Conservation (phyloP, 64 coral and sea anemone species). For the Stylophora pistillata region DNA sequence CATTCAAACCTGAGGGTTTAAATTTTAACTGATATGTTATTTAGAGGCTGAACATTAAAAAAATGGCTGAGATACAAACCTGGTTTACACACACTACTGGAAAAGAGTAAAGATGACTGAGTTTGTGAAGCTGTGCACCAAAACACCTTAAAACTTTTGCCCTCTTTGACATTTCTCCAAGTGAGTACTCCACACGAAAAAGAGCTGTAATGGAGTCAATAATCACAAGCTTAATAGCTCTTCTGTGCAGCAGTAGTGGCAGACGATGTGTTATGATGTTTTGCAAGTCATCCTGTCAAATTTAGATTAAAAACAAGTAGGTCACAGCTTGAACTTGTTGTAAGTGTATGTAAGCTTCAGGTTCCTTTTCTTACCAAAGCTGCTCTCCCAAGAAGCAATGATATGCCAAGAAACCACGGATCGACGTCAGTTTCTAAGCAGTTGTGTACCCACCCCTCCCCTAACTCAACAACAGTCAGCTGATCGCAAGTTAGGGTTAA, state of each 20-base stretch:
- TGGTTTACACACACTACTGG: conserved; percentile 93
- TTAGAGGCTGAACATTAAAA: no score
- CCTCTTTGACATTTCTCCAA: conserved; percentile 70
- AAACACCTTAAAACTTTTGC: conserved; percentile 81
- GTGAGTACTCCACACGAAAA: conserved; percentile 86
- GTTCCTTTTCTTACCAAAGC: no score
- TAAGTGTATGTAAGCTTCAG: no score
- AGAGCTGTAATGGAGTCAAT: conserved; percentile 93
- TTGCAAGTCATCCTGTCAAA: conserved; percentile 70
- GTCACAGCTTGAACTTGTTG: not conserved
- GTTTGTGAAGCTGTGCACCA: conserved; percentile 79
- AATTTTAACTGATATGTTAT: no score
- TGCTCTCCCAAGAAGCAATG: not conserved
- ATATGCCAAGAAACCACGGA: no score
- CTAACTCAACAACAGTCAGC: no score
- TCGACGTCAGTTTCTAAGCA: not conserved
- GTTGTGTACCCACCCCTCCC: no score
- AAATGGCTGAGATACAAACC: conserved; percentile 47
- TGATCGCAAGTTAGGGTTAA: no score
- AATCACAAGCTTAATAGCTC: conserved; percentile 76
- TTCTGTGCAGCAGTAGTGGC: conserved; percentile 72
- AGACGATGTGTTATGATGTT: conserved; percentile 77
- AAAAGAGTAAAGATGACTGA: conserved; percentile 64
- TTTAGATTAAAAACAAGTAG: not conserved
- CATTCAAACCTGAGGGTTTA: no score